phyloP scores from a whole-genome alignment of 2,113 vertebrate genomes.

The Cacatua alba region DNA sequence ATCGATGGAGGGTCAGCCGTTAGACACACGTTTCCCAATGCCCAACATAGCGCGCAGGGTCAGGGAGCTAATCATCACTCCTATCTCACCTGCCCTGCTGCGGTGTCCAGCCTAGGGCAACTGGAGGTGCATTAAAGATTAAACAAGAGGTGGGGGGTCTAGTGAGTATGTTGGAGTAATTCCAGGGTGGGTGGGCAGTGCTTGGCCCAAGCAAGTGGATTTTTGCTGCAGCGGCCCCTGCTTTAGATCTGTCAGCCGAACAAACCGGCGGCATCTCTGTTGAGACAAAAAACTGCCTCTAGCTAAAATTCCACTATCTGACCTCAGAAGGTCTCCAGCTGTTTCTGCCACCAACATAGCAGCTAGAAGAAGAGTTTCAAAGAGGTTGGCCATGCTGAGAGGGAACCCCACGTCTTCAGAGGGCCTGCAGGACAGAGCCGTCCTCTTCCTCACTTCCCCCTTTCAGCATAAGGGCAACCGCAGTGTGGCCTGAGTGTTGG shows the following conservation, averaged over 20 bases:
- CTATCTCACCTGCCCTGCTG: constrained; percentile 39
- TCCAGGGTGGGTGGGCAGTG: constrained; percentile 60
- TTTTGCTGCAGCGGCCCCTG: constrained; percentile 39
- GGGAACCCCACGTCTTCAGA: not conserved
- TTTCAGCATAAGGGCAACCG: not conserved
- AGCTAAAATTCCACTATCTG: constrained; percentile 76
- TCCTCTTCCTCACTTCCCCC: not conserved
- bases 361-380: constrained; percentile 16
- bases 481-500: not conserved
- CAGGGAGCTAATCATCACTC: constrained; percentile 61
- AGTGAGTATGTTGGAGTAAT: constrained; percentile 19
- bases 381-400: not conserved
- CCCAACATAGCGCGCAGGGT: constrained; percentile 32
- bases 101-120: constrained; percentile 57
- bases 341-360: constrained; percentile 49
- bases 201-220: constrained; percentile 51
- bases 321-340: constrained; percentile 64
- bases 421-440: not conserved
- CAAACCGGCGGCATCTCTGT: constrained; percentile 55
- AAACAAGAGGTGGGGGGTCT: constrained; percentile 61
- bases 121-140: constrained; percentile 72
- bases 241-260: constrained; percentile 70
- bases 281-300: constrained; percentile 62
- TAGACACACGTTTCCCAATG: constrained; percentile 36
- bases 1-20: constrained; percentile 35